Percentiles rank a stretch among this genome's conserved stretches.
Conservation (phyloP, 2,113 vertebrate genomes). For the Onychostruthus taczanowskii region DNA sequence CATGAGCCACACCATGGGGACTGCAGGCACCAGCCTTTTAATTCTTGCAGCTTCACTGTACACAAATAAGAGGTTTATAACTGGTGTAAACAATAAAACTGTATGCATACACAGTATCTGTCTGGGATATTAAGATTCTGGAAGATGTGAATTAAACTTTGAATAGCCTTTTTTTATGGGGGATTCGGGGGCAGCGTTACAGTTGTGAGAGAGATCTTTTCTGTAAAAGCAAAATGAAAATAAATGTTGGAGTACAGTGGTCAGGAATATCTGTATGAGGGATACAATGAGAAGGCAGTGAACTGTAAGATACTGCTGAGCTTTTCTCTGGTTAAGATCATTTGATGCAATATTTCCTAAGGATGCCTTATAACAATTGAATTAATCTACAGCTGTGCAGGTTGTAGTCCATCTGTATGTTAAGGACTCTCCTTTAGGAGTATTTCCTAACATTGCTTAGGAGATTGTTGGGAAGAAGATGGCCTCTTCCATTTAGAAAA, state of each 20-base stretch:
- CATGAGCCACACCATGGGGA: neutral
- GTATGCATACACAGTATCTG: neutral
- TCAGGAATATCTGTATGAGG: neutral
- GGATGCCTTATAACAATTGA: neutral
- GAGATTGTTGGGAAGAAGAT: neutral
- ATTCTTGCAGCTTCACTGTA: neutral
- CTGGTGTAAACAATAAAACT: neutral
- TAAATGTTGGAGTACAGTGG: neutral
- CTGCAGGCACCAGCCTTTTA: neutral
- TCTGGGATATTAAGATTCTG: neutral
- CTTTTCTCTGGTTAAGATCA: neutral
- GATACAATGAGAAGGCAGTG: neutral
- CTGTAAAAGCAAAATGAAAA: neutral
- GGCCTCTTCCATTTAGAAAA: neutral
- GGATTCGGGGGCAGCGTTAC: fast-evolving
- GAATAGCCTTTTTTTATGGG: fast-evolving
- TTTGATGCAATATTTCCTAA: neutral
- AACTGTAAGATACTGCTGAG: neutral
- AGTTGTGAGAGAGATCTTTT: neutral
- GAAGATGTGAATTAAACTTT: neutral
- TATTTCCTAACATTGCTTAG: neutral
- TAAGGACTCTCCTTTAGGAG: neutral
- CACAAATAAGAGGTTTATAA: neutral
- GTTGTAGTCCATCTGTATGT: neutral
- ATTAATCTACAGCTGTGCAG: neutral